Conservation (phyloP, 1,140 invertebrate species). For the Hylaeus volcanicus region DNA sequence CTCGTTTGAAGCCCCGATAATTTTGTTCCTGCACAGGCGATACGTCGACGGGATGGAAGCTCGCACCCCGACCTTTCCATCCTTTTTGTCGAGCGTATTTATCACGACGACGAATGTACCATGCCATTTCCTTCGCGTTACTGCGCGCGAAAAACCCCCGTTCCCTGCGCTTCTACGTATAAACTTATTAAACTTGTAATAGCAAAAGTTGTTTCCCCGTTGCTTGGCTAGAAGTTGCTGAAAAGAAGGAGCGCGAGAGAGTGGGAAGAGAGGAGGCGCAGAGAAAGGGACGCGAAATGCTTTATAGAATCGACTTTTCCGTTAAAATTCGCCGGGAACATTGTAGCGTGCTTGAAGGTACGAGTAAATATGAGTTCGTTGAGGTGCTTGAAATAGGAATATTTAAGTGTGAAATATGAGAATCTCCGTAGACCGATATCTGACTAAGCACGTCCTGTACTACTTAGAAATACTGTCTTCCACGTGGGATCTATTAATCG, state of each 20-base stretch:
- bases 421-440: no score
- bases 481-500: no score
- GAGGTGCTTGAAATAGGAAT: no score
- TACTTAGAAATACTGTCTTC: background rate
- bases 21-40: constrained; percentile 1
- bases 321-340: background rate
- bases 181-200: constrained; percentile 80
- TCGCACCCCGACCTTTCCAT: constrained; percentile 15
- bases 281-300: background rate
- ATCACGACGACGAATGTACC: constrained; percentile 48
- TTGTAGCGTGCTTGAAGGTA: background rate
- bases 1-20: constrained; percentile 32
- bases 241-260: constrained; percentile 20
- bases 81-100: constrained; percentile 44
- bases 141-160: constrained; percentile 22
- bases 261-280: background rate
- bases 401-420: no score
- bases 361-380: no score
- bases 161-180: constrained; percentile 58
- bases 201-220: constrained; percentile 72
- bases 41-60: constrained; percentile 24
- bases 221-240: constrained; percentile 27
- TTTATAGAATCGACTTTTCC: background rate
- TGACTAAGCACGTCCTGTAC: no score
- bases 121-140: constrained; percentile 33